These are phyloP conservation scores for Neoaliturus tenellus DNA, from an alignment of 2,888 invertebrate species.

Conservation along the genomic window DNA sequence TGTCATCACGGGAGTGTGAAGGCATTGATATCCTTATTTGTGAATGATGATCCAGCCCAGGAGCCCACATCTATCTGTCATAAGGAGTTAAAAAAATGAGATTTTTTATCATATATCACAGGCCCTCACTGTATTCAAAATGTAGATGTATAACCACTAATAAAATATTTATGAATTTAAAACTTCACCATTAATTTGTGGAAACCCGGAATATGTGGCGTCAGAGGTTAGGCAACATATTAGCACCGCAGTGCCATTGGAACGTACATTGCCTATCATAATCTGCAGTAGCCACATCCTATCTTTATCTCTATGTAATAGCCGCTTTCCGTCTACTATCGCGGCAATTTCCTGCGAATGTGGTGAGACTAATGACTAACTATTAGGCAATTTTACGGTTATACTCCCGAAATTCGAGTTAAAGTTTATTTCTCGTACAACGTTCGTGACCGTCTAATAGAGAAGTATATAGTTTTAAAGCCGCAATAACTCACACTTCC, in stretches of 20 bases:
- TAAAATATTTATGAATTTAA: too few relatives aligned
- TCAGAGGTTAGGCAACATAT: too few relatives aligned
- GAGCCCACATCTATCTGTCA: too few relatives aligned
- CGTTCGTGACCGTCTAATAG: background rate
- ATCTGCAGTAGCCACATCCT: background rate
- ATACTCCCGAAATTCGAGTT: background rate
- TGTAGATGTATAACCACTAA: too few relatives aligned
- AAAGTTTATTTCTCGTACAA: background rate
- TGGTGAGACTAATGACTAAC: background rate
- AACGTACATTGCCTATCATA: background rate
- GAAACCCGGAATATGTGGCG: too few relatives aligned
- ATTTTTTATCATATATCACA: too few relatives aligned
- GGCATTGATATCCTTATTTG: too few relatives aligned
- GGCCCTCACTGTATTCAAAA: too few relatives aligned
- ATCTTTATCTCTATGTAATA: background rate
- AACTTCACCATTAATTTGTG: too few relatives aligned
- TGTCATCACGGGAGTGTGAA: too few relatives aligned
- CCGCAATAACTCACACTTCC: background rate
- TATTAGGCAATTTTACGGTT: background rate
- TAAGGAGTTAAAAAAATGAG: too few relatives aligned
- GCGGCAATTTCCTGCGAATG: background rate
- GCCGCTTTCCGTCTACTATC: background rate
- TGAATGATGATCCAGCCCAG: too few relatives aligned
- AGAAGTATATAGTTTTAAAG: background rate
- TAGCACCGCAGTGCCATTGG: background rate